A percentile compares a stretch with the other conserved stretches of the same genome.
Conservation (phyloP, 2,888 invertebrate species). For the Plutella xylostella region DNA sequence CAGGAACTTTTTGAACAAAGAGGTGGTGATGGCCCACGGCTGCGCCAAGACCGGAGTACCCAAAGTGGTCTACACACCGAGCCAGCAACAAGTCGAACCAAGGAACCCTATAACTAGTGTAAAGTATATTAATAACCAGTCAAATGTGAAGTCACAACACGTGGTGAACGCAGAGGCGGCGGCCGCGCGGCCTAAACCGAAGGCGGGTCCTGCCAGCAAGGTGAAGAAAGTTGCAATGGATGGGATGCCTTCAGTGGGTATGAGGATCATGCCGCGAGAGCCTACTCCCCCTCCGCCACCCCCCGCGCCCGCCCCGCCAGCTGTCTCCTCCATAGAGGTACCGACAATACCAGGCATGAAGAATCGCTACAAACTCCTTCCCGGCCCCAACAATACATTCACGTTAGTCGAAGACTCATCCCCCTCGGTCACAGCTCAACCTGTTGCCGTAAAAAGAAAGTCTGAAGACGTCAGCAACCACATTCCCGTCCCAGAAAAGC, state of each 20-base stretch:
- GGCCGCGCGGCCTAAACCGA: slow-evolving; percentile 27
- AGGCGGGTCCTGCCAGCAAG: slow-evolving; percentile 54
- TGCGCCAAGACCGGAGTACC: slow-evolving; percentile 51
- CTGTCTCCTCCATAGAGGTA: slow-evolving; percentile 26
- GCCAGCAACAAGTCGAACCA: slow-evolving; percentile 27
- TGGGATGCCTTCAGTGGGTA: slow-evolving; percentile 16
- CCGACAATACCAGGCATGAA: slow-evolving; percentile 37
- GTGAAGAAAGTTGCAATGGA: slow-evolving; percentile 24
- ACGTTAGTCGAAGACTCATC: slow-evolving; percentile 40
- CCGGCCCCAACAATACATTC: slow-evolving; percentile 55
- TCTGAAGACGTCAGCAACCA: background rate
- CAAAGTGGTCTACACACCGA: slow-evolving; percentile 34
- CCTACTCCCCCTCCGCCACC: slow-evolving; percentile 10
- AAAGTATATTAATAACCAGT: slow-evolving; percentile 49
- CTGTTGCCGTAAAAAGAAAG: background rate
- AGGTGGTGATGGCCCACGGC: slow-evolving; percentile 46
- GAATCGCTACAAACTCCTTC: slow-evolving; percentile 45
- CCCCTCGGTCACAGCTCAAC: background rate
- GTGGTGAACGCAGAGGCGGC: slow-evolving; percentile 18
- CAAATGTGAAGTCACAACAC: slow-evolving; percentile 25
- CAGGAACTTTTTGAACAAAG: slow-evolving; percentile 54
- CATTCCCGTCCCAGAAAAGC: background rate
- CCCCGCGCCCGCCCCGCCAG: slow-evolving; percentile 10
- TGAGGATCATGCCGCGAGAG: slow-evolving; percentile 16
- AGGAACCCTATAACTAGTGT: slow-evolving; percentile 35